phyloP scores from a whole-genome alignment of 2,113 vertebrate genomes.

The Alosa alosa region DNA sequence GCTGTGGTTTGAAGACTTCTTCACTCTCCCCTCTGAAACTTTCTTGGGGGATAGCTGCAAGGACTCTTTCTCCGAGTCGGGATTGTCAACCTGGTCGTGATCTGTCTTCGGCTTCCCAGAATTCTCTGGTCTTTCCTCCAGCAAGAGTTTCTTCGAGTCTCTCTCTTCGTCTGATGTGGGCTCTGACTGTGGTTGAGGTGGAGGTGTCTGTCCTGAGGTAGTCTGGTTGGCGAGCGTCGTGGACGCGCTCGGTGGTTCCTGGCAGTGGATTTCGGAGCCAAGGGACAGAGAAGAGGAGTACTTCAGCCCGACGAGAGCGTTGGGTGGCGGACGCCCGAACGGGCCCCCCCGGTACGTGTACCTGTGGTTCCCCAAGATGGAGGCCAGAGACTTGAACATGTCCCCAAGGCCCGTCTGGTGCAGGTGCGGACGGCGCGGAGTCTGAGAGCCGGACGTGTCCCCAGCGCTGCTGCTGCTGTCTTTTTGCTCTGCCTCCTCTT shows the following conservation, averaged over 20 bases:
- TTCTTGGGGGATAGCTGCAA: constrained; percentile 47
- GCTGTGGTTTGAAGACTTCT: constrained; percentile 34
- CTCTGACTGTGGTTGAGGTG: constrained; percentile 28
- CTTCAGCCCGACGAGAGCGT: constrained; percentile 59
- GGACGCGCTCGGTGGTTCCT: constrained; percentile 50
- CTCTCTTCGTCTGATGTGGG: constrained; percentile 14
- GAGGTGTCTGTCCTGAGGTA: constrained; percentile 68
- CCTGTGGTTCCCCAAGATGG: constrained; percentile 76
- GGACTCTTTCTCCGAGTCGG: constrained; percentile 38
- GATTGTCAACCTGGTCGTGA: constrained; percentile 15
- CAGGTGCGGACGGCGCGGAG: constrained; percentile 47
- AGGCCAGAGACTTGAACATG: constrained; percentile 78
- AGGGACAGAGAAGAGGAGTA: constrained; percentile 68
- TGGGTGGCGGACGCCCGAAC: constrained; percentile 59
- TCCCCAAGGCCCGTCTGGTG: constrained; percentile 68
- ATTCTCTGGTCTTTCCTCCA: neutral
- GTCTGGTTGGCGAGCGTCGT: constrained; percentile 55
- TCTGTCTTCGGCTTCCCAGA: constrained; percentile 22
- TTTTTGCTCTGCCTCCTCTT: constrained; percentile 49
- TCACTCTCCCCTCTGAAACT: constrained; percentile 20
- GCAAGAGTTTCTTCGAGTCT: neutral
- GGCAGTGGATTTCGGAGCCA: constrained; percentile 60
- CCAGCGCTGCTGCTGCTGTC: constrained; percentile 22
- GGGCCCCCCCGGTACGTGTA: constrained; percentile 77
- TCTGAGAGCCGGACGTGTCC: constrained; percentile 47